Evolutionary conservation across 2,888 invertebrate species (phyloP).

Genomic region (Chrysodeixis includens): DNA sequence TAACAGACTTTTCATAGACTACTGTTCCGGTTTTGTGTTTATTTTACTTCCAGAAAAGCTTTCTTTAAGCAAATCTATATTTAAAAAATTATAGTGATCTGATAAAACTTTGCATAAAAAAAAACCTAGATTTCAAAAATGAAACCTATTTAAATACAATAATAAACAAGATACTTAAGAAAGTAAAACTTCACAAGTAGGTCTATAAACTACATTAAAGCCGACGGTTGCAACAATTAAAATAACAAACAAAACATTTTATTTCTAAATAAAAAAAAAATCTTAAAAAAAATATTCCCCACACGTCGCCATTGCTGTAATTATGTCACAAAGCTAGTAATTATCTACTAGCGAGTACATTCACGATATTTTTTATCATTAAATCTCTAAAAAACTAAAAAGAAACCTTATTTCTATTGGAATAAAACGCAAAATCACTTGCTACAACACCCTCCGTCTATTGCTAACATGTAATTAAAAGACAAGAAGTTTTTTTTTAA

Average conservation of each 20-base stretch:
- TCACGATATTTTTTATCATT: conserved; percentile 68
- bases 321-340: conserved; percentile 79
- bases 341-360: conserved; percentile 68
- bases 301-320: conserved; percentile 66
- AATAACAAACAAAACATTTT: conserved; percentile 59
- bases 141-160: too few species aligned
- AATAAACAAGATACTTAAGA: too few species aligned
- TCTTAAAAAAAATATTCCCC: conserved; percentile 55
- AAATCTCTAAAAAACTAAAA: conserved; percentile 60
- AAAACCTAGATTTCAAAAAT: too few species aligned
- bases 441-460: conserved; percentile 49
- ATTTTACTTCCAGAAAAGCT: too few species aligned
- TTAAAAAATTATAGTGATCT: too few species aligned
- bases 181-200: not conserved
- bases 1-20: too few species aligned
- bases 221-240: conserved; percentile 35
- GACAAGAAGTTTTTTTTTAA: conserved; percentile 71
- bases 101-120: too few species aligned
- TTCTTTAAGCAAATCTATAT: too few species aligned
- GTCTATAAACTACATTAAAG: conserved; percentile 22
- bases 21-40: too few species aligned
- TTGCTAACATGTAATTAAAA: conserved; percentile 70
- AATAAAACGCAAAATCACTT: conserved; percentile 60
- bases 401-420: conserved; percentile 58
- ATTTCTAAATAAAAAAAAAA: conserved; percentile 62